Evolutionary conservation across 2,888 invertebrate genomes (phyloP).

Genomic region (Diarsia brunnea): DNA sequence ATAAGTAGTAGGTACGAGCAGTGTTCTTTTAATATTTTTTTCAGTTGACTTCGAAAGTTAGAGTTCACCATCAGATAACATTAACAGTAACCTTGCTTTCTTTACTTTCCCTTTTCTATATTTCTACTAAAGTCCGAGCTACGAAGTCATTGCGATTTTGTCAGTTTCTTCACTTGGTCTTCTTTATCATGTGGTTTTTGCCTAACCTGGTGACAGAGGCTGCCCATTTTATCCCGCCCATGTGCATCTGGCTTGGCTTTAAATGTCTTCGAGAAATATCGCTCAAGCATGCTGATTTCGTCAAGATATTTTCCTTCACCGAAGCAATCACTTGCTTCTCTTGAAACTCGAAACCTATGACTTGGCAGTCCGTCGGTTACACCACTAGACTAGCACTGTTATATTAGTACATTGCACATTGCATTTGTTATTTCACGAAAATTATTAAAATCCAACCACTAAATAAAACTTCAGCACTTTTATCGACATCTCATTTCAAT

Average conservation of each 20-base stretch:
- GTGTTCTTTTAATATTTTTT: neutral
- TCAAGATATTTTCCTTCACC: too few species aligned
- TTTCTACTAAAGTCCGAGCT: neutral
- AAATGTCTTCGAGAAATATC: too few species aligned
- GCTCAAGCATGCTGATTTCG: too few species aligned
- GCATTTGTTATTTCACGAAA: neutral
- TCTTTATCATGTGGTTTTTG: too few species aligned
- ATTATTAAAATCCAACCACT: conserved; percentile 14
- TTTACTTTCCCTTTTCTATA: neutral
- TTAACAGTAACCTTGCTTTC: neutral
- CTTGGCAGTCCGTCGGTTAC: too few species aligned
- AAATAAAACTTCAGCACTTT: conserved; percentile 31
- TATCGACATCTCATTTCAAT: conserved; percentile 52
- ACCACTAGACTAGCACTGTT: too few species aligned
- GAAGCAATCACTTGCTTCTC: too few species aligned
- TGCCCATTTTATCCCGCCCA: too few species aligned
- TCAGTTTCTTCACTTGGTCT: neutral
- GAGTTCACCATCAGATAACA: neutral
- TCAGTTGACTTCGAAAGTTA: neutral
- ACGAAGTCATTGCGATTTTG: neutral
- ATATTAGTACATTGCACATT: too few species aligned
- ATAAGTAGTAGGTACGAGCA: neutral
- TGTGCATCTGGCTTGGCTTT: too few species aligned
- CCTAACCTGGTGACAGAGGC: too few species aligned
- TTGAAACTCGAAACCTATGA: too few species aligned